These are phyloP conservation scores for Julus scandinavius DNA, from an alignment of 2,888 invertebrate genomes.

Conservation along the genomic window DNA sequence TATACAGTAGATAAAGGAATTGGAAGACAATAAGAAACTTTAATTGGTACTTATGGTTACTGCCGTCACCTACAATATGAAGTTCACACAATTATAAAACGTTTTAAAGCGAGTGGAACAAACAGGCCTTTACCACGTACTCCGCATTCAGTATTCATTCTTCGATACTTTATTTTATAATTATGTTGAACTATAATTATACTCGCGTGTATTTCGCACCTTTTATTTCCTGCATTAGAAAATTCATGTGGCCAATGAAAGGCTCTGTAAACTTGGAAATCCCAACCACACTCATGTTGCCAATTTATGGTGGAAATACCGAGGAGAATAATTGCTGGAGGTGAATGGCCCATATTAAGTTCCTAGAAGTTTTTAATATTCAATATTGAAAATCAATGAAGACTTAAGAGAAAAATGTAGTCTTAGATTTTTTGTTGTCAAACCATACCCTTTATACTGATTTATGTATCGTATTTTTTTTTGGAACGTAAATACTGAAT, in stretches of 20 bases:
- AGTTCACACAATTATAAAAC: not conserved
- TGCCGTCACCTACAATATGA: not conserved
- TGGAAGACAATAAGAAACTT: not conserved
- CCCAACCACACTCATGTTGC: not conserved
- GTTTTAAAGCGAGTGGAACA: not conserved
- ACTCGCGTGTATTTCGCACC: not conserved
- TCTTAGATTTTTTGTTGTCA: not conserved
- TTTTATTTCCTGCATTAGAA: constrained; percentile 24
- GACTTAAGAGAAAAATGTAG: not conserved
- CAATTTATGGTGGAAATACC: not conserved
- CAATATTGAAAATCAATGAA: not conserved
- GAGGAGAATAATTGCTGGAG: not conserved
- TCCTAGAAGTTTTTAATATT: not conserved
- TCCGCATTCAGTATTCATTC: not conserved
- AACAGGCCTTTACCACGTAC: not conserved
- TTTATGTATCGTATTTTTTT: not conserved
- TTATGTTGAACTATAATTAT: constrained; percentile 11
- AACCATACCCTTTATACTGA: not conserved
- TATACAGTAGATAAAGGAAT: not conserved
- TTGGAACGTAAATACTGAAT: not conserved
- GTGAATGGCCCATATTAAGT: not conserved
- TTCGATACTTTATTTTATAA: not conserved
- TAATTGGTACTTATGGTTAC: not conserved
- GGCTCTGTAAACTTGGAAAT: not conserved
- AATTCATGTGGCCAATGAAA: not conserved